Percentiles rank a stretch among this genome's conserved stretches.
phyloP scores from a whole-genome alignment of 2,797 vertebrate species.

The Microctenopoma lineatum region DNA sequence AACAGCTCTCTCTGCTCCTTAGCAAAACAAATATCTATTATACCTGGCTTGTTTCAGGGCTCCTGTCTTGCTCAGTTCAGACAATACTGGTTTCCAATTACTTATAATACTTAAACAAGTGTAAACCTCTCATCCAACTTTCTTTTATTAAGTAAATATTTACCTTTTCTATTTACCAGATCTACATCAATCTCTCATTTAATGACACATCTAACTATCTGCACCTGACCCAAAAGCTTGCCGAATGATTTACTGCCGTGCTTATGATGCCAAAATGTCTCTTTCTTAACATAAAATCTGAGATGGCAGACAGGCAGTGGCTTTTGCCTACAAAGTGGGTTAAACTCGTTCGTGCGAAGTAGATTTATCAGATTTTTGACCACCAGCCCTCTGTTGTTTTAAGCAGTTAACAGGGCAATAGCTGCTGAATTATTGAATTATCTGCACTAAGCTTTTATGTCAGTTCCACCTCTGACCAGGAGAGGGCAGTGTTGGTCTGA shows the following conservation, averaged over 20 bases:
- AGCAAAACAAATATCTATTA: conserved; percentile 55
- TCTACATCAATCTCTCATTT: not conserved
- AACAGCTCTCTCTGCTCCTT: conserved; percentile 25
- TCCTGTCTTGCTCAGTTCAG: not conserved
- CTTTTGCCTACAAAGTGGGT: too few relatives aligned
- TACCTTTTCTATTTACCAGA: not conserved
- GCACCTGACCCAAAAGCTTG: not conserved
- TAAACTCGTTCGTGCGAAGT: not conserved
- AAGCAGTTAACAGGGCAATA: not conserved
- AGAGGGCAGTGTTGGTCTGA: conserved; percentile 66
- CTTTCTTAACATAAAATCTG: not conserved
- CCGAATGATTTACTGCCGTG: not conserved
- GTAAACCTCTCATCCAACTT: not conserved
- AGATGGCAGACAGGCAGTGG: not conserved
- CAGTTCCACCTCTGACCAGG: conserved; percentile 35
- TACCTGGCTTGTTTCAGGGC: conserved; percentile 45
- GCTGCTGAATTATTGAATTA: not conserved
- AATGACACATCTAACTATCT: not conserved
- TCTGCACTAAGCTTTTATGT: conserved; percentile 1
- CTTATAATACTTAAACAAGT: too few relatives aligned
- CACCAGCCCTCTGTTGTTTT: not conserved
- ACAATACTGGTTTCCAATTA: not conserved
- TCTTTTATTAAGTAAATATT: not conserved
- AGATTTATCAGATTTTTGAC: conserved; percentile 1
- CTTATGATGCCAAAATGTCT: not conserved